phyloP scores from a whole-genome alignment of 2,113 vertebrate species.

The Mirounga angustirostris region DNA sequence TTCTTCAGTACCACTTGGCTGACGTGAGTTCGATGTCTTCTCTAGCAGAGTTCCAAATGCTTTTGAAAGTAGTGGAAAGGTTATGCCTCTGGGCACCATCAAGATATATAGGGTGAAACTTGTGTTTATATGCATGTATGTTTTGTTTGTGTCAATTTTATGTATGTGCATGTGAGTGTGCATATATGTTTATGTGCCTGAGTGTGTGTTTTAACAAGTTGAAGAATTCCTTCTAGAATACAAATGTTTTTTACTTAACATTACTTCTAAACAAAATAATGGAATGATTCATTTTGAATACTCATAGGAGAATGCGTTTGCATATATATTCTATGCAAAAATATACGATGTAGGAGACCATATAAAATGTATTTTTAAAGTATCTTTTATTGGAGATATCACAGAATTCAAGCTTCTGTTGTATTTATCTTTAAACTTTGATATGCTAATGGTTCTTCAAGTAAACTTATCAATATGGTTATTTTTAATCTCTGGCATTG shows the following conservation, averaged over 20 bases:
- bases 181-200: neutral
- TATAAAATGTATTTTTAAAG: neutral
- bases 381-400: neutral
- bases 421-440: neutral
- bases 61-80: neutral
- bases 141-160: neutral
- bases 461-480: neutral
- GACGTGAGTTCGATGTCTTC: neutral
- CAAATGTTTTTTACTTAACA: neutral
- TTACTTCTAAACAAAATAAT: conserved; percentile 15
- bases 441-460: neutral
- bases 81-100: neutral
- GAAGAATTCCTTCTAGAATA: neutral
- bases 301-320: neutral
- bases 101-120: neutral
- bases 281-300: neutral
- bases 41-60: neutral
- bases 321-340: neutral
- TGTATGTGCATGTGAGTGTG: neutral
- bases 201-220: neutral
- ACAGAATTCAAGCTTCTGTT: neutral
- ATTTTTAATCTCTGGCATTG: neutral
- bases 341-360: neutral
- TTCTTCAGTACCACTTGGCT: neutral
- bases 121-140: neutral